These are phyloP conservation scores for Paedocypris sp. DNA, from an alignment of 2,113 vertebrate genomes.

Conservation along the genomic window DNA sequence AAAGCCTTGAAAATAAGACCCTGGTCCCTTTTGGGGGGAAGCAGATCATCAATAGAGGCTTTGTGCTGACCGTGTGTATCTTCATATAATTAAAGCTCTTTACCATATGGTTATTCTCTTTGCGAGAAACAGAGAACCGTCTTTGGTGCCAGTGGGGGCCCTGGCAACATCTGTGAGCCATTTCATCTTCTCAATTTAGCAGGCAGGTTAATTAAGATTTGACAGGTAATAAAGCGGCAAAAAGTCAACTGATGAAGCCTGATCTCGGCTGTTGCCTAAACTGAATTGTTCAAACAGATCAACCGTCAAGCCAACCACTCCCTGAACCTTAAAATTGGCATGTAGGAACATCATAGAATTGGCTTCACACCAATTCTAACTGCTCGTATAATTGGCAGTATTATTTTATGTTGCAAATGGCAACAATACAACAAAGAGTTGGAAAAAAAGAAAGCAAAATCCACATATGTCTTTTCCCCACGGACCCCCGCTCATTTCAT, in stretches of 20 bases:
- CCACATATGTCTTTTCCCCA: no score
- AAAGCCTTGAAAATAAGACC: conserved; percentile 14
- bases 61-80: conserved; percentile 21
- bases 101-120: conserved; percentile 26
- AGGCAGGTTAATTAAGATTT: conserved; percentile 39
- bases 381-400: conserved; percentile 1
- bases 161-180: conserved; percentile 36
- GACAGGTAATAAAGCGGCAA: conserved; percentile 41
- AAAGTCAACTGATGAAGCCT: conserved; percentile 32
- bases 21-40: neutral
- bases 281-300: conserved; percentile 9
- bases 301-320: neutral
- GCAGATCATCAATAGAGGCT: conserved; percentile 7
- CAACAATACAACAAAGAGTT: neutral
- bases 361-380: neutral
- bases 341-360: neutral
- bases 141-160: conserved; percentile 16
- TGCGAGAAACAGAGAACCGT: conserved; percentile 13
- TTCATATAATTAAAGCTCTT: conserved; percentile 27
- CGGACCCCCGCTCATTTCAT: conserved; percentile 23
- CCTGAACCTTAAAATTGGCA: neutral
- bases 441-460: no score
- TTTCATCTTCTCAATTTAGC: conserved; percentile 20
- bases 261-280: conserved; percentile 15
- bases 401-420: conserved; percentile 7